These are phyloP conservation scores for Ia io DNA, from an alignment of 2,113 vertebrate species.

Conservation along the genomic window DNA sequence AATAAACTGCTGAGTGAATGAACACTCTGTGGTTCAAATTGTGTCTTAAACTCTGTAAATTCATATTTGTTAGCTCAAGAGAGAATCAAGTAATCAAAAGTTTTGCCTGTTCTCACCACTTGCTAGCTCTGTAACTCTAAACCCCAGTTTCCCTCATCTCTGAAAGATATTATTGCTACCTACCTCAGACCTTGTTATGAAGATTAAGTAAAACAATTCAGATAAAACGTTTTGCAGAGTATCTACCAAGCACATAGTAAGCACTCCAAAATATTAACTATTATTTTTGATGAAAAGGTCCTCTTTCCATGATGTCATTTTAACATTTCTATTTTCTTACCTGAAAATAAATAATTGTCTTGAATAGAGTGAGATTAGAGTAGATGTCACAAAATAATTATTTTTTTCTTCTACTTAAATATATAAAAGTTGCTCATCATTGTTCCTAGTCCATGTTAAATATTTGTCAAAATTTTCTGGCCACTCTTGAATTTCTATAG, in stretches of 20 bases:
- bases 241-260: not conserved
- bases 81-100: not conserved
- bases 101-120: not conserved
- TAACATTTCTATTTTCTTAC: not conserved
- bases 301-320: not conserved
- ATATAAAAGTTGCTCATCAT: not conserved
- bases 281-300: slow-evolving; percentile 7
- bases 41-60: not conserved
- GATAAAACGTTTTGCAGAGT: not conserved
- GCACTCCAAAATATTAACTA: not conserved
- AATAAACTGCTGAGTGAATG: not conserved
- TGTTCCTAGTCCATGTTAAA: not conserved
- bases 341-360: not conserved
- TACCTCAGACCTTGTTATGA: not conserved
- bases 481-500: not conserved
- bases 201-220: not conserved
- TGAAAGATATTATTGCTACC: not conserved
- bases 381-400: not conserved
- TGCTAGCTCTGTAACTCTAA: not conserved
- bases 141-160: not conserved
- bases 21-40: not conserved
- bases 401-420: not conserved
- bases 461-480: not conserved
- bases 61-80: not conserved
- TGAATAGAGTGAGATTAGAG: not conserved